phyloP scores from a whole-genome alignment of 2,113 vertebrate genomes.

The Odontophorus gujanensis region DNA sequence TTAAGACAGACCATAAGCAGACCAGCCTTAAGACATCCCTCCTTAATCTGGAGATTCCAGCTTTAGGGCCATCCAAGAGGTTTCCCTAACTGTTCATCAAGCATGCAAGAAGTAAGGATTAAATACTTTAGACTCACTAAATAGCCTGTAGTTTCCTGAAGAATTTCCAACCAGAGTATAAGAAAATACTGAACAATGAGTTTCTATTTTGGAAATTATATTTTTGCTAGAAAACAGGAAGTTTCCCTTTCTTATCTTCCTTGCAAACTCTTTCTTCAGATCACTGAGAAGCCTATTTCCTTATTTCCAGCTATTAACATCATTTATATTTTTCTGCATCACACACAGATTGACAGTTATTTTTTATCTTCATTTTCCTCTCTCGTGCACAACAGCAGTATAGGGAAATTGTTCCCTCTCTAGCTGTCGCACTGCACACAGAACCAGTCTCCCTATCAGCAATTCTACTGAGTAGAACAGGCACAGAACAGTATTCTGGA shows the following conservation, averaged over 20 bases:
- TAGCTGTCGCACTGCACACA: neutral
- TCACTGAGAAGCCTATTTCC: neutral
- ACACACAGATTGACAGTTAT: neutral
- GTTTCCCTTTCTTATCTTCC: neutral
- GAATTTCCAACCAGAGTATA: neutral
- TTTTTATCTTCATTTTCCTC: neutral
- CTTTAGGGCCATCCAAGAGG: neutral
- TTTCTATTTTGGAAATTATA: neutral
- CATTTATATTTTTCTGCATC: neutral
- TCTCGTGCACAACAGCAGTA: neutral
- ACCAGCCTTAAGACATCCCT: neutral
- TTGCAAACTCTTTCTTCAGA: neutral
- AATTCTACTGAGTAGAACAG: neutral
- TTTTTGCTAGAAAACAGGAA: neutral
- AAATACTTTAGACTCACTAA: neutral
- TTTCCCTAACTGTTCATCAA: neutral
- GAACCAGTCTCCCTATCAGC: neutral
- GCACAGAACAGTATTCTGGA: neutral
- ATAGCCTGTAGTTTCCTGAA: neutral
- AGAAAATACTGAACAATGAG: neutral
- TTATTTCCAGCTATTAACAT: neutral
- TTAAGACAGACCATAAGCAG: neutral
- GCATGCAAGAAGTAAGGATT: neutral
- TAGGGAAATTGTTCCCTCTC: neutral
- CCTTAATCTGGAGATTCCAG: neutral